Base-by-base conservation (phyloP, 2,888 invertebrate genomes). In the Dermolepida albohirtum region DNA sequence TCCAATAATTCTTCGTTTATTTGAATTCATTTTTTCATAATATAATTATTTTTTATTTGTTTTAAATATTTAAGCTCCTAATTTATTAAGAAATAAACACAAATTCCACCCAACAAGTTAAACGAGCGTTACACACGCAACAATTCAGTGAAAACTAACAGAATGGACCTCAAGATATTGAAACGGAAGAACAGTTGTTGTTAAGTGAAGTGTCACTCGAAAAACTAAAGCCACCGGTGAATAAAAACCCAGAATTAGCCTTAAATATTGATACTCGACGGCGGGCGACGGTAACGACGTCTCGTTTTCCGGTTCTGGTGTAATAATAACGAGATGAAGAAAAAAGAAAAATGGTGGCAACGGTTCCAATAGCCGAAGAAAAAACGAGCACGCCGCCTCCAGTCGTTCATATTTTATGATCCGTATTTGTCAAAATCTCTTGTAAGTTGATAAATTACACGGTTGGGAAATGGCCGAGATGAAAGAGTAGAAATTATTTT, bases 121-220 rank as follows among this genome's bases (percentile, higher is more conserved):
- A 40, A 39, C 41, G 16, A 17, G 27, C 41, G 43, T 62, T 34
- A 17, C 16, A 11, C 59, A 14, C 39, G 16, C 14, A 47, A 39
- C 43, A 29, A n/a, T 11, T 12, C 16, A 49, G 11, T 17, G 16
- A 47, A 29, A 59, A 34, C 59, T 47, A 47, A 47, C 34, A 29
- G 34, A 62, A 16, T 34, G 59, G 14, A 62, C 39, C 59, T 11
- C 44, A 47, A 44, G 64, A 68, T 39, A 68, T 49, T 55, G 67
- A 68, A 68, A 47, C 63, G 67, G 67, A 68, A 68, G 64, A 63
- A 50, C 67, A 68, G 63, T 68, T 67, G 67, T 54, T 40, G 49
- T 34, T 57, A 59, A 66, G 49, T 57, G 44, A 66, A 41, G 63
- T 63, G 44, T 54, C 55, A 49, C 54, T 54, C 55, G 44, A 50